Conservation (phyloP, 2,113 vertebrate species). For the Sula dactylatra region DNA sequence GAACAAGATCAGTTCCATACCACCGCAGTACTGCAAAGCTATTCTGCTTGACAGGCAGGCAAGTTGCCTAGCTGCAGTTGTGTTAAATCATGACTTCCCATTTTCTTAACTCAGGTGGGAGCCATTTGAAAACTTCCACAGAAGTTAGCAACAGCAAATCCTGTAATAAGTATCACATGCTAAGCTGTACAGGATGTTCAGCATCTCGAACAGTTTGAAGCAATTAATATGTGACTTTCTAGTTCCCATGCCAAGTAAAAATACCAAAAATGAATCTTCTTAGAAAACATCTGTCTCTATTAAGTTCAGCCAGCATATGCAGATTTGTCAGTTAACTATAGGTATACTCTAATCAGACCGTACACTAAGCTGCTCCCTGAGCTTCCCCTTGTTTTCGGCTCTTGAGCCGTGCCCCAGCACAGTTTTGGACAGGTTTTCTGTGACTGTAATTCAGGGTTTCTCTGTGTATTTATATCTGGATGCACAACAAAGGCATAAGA, state of each 20-base stretch:
- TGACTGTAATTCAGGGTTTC: neutral
- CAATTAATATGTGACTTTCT: neutral
- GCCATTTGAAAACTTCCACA: neutral
- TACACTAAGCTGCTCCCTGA: accelerated
- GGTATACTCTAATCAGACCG: neutral
- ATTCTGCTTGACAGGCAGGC: neutral
- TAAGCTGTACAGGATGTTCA: neutral
- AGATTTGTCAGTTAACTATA: neutral
- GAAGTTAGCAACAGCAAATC: neutral
- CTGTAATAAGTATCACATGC: neutral
- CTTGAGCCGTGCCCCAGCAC: neutral
- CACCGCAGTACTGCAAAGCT: neutral
- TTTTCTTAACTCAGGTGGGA: conserved; percentile 26
- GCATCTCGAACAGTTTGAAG: neutral
- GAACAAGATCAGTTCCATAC: neutral
- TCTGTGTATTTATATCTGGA: neutral
- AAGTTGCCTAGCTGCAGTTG: neutral
- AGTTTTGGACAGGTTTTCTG: neutral
- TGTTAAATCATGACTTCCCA: conserved; percentile 23
- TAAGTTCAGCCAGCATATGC: neutral
- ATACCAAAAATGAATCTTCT: neutral
- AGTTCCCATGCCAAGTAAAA: neutral
- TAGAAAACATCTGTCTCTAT: neutral
- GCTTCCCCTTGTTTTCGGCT: neutral
- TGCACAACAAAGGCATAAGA: neutral